Evolutionary conservation across 1,140 invertebrate genomes (phyloP).

Genomic region (Drosophila rhopaloa): DNA sequence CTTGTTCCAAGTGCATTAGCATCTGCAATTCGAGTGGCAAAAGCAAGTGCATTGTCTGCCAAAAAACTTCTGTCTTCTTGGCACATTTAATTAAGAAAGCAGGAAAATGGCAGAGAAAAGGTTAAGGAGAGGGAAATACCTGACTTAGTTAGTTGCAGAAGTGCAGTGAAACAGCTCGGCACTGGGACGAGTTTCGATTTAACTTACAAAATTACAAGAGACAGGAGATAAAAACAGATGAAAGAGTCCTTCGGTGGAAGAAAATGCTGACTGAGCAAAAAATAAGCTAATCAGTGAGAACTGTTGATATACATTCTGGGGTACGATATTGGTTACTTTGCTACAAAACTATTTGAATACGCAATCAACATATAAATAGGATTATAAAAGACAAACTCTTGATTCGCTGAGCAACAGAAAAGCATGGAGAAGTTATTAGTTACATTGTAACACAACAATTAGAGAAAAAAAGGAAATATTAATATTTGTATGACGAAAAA

Average conservation of each 20-base stretch:
- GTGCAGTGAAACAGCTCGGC: slow-evolving; percentile 16
- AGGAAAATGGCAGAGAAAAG: slow-evolving; percentile 1
- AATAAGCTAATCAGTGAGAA: slow-evolving; percentile 6
- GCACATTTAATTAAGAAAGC: slow-evolving; percentile 58
- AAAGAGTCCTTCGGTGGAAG: neutral
- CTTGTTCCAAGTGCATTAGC: slow-evolving; percentile 59
- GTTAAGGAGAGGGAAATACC: slow-evolving; percentile 10
- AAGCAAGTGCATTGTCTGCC: slow-evolving; percentile 32
- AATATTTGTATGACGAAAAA: too few relatives aligned
- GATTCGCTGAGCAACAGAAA: neutral
- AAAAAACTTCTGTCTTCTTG: slow-evolving; percentile 28
- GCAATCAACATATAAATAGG: neutral
- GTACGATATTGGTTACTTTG: neutral
- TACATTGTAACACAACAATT: too few relatives aligned
- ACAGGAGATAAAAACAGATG: neutral
- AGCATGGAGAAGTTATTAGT: too few relatives aligned
- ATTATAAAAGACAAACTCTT: neutral
- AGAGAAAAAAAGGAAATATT: too few relatives aligned
- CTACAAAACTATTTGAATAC: slow-evolving; percentile 1
- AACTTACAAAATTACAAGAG: slow-evolving; percentile 32
- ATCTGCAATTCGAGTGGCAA: slow-evolving; percentile 22
- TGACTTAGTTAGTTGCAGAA: slow-evolving; percentile 17
- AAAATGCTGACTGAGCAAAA: slow-evolving; percentile 6
- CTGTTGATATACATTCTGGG: neutral
- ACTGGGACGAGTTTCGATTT: slow-evolving; percentile 44